These are phyloP conservation scores for Alsophila aescularia DNA, from an alignment of 2,888 invertebrate genomes.

Conservation along the genomic window DNA sequence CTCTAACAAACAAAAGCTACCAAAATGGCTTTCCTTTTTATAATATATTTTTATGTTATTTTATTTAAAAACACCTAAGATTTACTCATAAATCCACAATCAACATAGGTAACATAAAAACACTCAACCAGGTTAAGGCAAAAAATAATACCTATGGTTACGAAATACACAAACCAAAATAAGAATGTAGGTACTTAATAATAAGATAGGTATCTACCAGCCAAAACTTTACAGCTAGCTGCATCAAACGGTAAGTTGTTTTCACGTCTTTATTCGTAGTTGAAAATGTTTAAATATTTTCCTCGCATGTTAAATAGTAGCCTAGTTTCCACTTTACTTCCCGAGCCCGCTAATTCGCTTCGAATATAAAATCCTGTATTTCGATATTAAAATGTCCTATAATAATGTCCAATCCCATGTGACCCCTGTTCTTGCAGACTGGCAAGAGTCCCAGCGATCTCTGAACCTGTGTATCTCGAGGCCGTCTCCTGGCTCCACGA, in stretches of 20 bases:
- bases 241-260: slow-evolving; percentile 20
- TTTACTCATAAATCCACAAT: too few relatives aligned
- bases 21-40: not conserved
- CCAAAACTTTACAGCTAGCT: slow-evolving; percentile 14
- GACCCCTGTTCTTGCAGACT: slow-evolving; percentile 69
- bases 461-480: slow-evolving; percentile 83
- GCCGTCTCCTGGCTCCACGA: slow-evolving; percentile 92
- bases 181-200: not conserved
- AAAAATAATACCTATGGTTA: too few relatives aligned
- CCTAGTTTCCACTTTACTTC: slow-evolving; percentile 5
- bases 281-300: slow-evolving; percentile 1
- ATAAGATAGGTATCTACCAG: not conserved
- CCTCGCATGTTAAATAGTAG: slow-evolving; percentile 9
- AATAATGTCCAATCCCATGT: slow-evolving; percentile 27
- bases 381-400: not conserved
- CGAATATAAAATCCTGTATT: not conserved
- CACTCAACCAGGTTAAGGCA: too few relatives aligned
- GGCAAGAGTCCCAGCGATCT: slow-evolving; percentile 79
- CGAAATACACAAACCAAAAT: not conserved
- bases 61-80: too few relatives aligned
- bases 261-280: not conserved
- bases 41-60: not conserved
- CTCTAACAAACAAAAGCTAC: not conserved
- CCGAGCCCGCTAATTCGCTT: not conserved
- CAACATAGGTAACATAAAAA: too few relatives aligned